Base-by-base conservation (phyloP, 2,888 invertebrate species). In the Chrysolina americana region DNA sequence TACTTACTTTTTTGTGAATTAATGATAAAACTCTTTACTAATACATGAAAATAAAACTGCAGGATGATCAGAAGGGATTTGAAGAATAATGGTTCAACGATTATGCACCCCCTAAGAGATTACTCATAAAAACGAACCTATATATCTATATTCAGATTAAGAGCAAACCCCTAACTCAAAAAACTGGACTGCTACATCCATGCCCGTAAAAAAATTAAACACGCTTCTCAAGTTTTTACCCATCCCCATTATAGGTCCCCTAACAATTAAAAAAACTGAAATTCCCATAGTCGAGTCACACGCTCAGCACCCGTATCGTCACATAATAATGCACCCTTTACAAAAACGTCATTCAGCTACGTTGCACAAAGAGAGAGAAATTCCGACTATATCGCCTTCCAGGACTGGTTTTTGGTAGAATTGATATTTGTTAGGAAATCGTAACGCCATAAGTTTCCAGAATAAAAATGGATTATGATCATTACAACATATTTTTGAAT, bases 261-360 rank as follows among this genome's bases (percentile, higher is more conserved):
- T 13, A 21, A 36, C 65, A 44, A 50, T 19, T 69, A 71, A 76
- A 76, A 74, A 69, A 73, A 71, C 36, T 23, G 62, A 73, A 74
- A 78, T 78, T 78, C 76, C 76, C 75, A 75, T 76, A 73, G 73
- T 70, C 62, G 41, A 65, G 78, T 78, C 78, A 75, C 78, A 78
- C 75, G 76, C 73, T 78, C 71, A 74, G 76, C 78, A 78, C 78
- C 78, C 78, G 76, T 76, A 75, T 74, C 68, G 78, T 62, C 73
- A 71, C 71, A 68, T 68, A 73, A 78, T 71, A 76, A 70, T 73
- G 68, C 76, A 76, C 78, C 78, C 78, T 74, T 73, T 59, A 74
- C 70, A 74, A 72, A 76, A 76, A 70, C 59, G 56, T 23, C 78
- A 72, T 74, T 77, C 77, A 41, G 71, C 21, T 56, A 71, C 77